Base-by-base conservation (phyloP, 1,140 invertebrate genomes). In the Helicorthomorpha holstii region DNA sequence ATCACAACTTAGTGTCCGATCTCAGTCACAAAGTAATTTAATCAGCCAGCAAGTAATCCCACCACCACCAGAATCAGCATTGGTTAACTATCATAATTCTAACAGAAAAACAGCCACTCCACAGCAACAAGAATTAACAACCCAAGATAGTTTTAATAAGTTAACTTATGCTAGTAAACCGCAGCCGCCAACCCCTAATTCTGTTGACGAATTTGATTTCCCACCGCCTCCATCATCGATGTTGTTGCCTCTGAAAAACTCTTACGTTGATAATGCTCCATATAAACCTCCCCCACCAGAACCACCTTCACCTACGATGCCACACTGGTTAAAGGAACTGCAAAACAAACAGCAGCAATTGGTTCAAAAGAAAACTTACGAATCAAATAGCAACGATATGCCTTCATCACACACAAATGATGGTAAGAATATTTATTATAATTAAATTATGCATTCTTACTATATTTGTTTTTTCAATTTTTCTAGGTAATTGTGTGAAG, bases 271-370 rank as follows among this genome's bases (percentile, higher is more conserved):
- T 7, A 34, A 16, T 34, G 29, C 29, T 7, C 7, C 29, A 7
- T 34, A 16, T 34, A 34, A 34, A 34, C 29, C 7, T 34, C 29
- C 16, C 7, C 7, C 16, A 7, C 29, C 29, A 34, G 29, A 16
- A 34, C n/a, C n/a, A n/a, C n/a, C n/a, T n/a, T n/a, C n/a, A n/a
- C n/a, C n/a, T n/a, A n/a, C n/a, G n/a, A n/a, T n/a, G n/a, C n/a
- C n/a, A n/a, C n/a, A 34, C 29, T 85, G 82, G 81, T 62, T 88
- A 16, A 76, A 76, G 61, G 84, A 87, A 62, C 61, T 86, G 14
- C 83, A 87, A 67, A 78, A 78, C 2, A 64, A 63, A 51, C 60
- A 64, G 48, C 21, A 25, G 22, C 24, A 48, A 27, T 34, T 55
- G 45, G 4, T 42, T 26, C 42, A 55, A 7, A 54, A 46, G 38